A percentile compares a stretch with the other conserved stretches of the same genome.
Evolutionary conservation across 2,888 invertebrate species (phyloP).

Genomic region (Penaeus monodon): DNA sequence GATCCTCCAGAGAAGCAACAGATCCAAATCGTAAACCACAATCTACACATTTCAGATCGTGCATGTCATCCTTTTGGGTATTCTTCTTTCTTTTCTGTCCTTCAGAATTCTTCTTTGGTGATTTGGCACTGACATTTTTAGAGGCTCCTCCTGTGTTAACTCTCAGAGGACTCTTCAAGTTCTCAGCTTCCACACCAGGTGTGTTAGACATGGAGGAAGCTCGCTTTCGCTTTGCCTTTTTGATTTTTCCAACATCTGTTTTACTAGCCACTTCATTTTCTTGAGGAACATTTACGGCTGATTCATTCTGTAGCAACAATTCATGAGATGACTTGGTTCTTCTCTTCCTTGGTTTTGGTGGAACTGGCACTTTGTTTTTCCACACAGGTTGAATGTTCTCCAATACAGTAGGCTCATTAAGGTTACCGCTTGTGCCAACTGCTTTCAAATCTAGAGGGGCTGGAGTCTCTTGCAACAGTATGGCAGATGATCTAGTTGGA

Average conservation of each 20-base stretch:
- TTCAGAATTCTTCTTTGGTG: constrained; percentile 24
- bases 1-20: constrained; percentile 53
- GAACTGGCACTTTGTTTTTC: not conserved
- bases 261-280: no score
- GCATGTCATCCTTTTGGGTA: constrained; percentile 13
- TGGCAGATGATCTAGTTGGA: constrained; percentile 29
- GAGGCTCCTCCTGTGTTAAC: not conserved
- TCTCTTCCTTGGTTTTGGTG: constrained; percentile 27
- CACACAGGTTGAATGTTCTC: not conserved
- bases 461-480: constrained; percentile 13
- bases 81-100: constrained; percentile 40
- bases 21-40: constrained; percentile 63
- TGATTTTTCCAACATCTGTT: not conserved
- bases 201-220: not conserved
- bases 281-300: not conserved
- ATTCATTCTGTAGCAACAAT: not conserved
- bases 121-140: not conserved
- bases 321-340: constrained; percentile 38
- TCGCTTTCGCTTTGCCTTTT: not conserved
- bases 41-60: constrained; percentile 57
- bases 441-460: constrained; percentile 1
- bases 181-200: not conserved
- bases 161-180: not conserved
- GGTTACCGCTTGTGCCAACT: not conserved
- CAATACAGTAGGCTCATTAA: no score